These are phyloP conservation scores for Luperina nickerlii DNA, from an alignment of 2,888 invertebrate species.

Conservation along the genomic window DNA sequence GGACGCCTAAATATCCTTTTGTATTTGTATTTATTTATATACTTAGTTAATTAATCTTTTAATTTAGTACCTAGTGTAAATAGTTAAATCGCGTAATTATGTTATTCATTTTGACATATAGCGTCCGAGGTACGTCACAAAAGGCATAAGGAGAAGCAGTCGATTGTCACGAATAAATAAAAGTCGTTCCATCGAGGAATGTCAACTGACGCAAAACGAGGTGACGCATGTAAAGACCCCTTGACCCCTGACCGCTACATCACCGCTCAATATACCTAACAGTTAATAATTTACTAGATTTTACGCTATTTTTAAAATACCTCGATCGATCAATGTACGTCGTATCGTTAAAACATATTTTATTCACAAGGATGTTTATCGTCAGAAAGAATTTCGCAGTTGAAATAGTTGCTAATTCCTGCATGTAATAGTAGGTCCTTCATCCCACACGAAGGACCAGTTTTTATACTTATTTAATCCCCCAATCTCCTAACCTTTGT, in stretches of 20 bases:
- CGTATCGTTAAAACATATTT: background rate
- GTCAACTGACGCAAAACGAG: slow-evolving; percentile 4
- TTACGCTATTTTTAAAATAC: slow-evolving; percentile 14
- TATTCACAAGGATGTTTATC: background rate
- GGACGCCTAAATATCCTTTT: too few relatives aligned
- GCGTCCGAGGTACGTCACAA: background rate
- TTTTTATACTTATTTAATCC: background rate
- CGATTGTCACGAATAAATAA: background rate
- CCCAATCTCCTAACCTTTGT: background rate
- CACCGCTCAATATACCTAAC: slow-evolving; percentile 9
- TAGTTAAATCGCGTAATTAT: background rate
- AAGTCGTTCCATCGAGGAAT: slow-evolving; percentile 35
- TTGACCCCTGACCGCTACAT: slow-evolving; percentile 23
- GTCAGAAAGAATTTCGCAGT: background rate
- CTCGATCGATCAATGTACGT: background rate
- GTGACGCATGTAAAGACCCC: slow-evolving; percentile 14
- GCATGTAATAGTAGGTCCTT: background rate
- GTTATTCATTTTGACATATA: background rate
- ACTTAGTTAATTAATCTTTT: too few relatives aligned
- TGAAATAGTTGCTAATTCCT: background rate
- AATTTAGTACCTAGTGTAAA: too few relatives aligned
- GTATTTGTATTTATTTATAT: too few relatives aligned
- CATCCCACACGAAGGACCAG: background rate
- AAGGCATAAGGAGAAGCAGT: background rate
- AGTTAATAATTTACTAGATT: slow-evolving; percentile 19